Percentiles rank a stretch among this genome's conserved stretches.
These are phyloP conservation scores for Podabrus alpinus DNA, from an alignment of 2,888 invertebrate species.

Conservation along the genomic window DNA sequence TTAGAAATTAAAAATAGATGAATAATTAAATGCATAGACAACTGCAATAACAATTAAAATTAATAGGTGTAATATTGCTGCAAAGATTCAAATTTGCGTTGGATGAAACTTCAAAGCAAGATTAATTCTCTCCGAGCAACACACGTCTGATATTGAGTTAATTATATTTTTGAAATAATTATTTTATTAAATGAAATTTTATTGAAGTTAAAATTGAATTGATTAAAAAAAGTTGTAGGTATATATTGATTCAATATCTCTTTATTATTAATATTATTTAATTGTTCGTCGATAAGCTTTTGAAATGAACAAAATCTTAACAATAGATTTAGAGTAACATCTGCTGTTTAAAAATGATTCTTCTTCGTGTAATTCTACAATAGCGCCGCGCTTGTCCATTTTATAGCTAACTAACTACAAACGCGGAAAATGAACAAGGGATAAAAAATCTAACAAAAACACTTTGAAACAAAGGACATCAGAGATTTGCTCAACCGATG, in stretches of 20 bases:
- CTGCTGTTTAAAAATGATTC: constrained; percentile 21
- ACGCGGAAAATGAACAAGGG: constrained; percentile 39
- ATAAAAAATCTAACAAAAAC: constrained; percentile 41
- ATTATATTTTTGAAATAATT: too few relatives aligned
- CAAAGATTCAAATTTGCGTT: not conserved
- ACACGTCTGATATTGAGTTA: not conserved
- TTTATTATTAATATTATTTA: not conserved
- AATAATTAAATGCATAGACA: not conserved
- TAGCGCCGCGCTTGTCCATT: constrained; percentile 24
- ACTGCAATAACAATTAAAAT: not conserved
- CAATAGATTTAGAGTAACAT: constrained; percentile 9
- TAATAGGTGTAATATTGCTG: not conserved
- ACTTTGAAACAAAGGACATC: constrained; percentile 45
- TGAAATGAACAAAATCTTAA: constrained; percentile 2
- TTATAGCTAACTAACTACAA: constrained; percentile 33
- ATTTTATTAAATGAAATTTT: too few relatives aligned
- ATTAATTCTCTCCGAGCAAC: not conserved
- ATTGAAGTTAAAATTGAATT: too few relatives aligned
- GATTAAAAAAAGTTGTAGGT: too few relatives aligned
- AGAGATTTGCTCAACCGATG: constrained; percentile 44
- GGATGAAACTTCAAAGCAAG: not conserved
- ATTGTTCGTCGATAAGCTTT: not conserved
- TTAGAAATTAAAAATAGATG: not conserved
- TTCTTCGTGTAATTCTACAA: constrained; percentile 20
- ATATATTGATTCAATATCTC: not conserved